These are phyloP conservation scores for Enoplosus armatus DNA, from an alignment of 2,797 vertebrate genomes.

Conservation along the genomic window DNA sequence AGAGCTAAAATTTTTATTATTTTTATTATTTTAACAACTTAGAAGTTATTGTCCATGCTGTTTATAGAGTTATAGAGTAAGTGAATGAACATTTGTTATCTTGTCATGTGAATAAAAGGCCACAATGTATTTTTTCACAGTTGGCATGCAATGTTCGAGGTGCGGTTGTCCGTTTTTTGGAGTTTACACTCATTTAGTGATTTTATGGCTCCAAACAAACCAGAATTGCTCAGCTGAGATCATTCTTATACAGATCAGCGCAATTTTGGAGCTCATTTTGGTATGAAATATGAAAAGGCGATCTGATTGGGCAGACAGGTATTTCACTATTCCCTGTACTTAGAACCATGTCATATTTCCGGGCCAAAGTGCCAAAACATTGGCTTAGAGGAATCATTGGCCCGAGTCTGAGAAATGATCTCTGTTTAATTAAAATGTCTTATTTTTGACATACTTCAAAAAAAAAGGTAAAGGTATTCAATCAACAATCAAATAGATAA, in stretches of 20 bases:
- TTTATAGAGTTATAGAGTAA: neutral
- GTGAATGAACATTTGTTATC: neutral
- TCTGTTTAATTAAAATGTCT: too few relatives aligned
- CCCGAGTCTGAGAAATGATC: too few relatives aligned
- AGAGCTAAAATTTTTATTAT: neutral
- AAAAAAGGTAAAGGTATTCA: neutral
- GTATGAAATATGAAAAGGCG: neutral
- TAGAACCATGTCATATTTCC: constrained; percentile 8
- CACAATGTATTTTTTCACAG: neutral
- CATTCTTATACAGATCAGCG: constrained; percentile 10
- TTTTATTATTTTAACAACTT: neutral
- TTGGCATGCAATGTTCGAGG: neutral
- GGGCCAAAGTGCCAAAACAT: neutral
- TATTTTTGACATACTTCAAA: too few relatives aligned
- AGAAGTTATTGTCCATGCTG: neutral
- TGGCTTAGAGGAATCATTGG: too few relatives aligned
- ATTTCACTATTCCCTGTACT: neutral
- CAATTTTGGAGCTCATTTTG: neutral
- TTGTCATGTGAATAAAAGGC: neutral
- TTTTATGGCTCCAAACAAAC: neutral
- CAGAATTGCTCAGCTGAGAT: neutral
- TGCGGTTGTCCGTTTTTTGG: neutral
- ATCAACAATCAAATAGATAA: neutral
- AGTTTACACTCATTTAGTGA: neutral
- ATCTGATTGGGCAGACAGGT: neutral